A percentile compares a stretch with the other conserved stretches of the same genome.
These are phyloP conservation scores for Antedon mediterranea DNA, from an alignment of 53 echinoderm and acorn worm genomes.

Conservation along the genomic window DNA sequence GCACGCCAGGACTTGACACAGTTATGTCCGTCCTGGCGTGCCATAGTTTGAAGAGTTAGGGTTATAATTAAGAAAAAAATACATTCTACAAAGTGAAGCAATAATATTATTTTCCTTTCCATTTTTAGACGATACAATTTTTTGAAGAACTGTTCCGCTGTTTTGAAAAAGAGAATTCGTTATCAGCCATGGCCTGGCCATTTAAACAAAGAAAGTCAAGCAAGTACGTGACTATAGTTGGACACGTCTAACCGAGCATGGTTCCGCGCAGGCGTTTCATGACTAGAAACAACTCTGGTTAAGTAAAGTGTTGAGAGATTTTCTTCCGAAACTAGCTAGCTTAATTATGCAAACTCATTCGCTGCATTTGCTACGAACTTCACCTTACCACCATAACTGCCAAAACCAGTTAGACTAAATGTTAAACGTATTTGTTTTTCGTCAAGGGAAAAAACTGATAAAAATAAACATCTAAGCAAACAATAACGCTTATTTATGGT, in stretches of 20 bases:
- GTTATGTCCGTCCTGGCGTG: too few species aligned
- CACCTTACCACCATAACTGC: neutral
- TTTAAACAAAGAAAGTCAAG: neutral
- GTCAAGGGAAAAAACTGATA: neutral
- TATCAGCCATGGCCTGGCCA: neutral
- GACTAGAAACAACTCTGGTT: neutral
- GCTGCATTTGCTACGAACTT: neutral
- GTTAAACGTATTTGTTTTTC: neutral
- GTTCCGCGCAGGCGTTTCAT: neutral
- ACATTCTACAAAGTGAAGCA: too few species aligned
- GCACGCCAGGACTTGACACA: too few species aligned
- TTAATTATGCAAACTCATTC: neutral
- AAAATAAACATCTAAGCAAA: neutral
- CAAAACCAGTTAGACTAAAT: neutral
- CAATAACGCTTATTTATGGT: neutral
- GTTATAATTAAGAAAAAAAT: too few species aligned
- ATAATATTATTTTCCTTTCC: too few species aligned
- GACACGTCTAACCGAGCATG: neutral
- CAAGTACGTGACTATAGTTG: neutral
- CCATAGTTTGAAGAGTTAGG: too few species aligned
- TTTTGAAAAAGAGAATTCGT: too few species aligned
- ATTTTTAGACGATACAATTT: too few species aligned
- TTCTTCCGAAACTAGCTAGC: neutral
- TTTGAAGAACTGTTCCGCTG: too few species aligned
- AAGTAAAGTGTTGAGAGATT: neutral